Conservation (phyloP, 2,797 vertebrate genomes). For the Sebastes miniatus region DNA sequence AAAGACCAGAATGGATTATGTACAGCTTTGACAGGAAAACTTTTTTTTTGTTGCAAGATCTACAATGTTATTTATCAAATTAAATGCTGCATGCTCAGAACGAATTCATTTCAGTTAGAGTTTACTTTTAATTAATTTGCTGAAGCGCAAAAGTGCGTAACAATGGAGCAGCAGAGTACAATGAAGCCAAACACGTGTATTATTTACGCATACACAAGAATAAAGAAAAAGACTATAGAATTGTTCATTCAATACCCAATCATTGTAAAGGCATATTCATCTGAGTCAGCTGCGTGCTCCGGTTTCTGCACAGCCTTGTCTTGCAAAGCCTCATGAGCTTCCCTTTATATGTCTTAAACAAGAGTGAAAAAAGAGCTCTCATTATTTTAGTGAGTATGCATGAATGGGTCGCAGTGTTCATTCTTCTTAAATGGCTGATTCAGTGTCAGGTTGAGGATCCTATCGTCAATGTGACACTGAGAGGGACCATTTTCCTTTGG, state of each 20-base stretch:
- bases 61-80: not conserved
- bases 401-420: slow-evolving; percentile 86
- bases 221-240: slow-evolving; percentile 71
- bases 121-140: not conserved
- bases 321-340: slow-evolving; percentile 81
- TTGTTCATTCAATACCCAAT: slow-evolving; percentile 81
- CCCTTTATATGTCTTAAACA: slow-evolving; percentile 87
- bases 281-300: slow-evolving; percentile 85
- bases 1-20: not conserved
- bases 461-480: slow-evolving; percentile 88
- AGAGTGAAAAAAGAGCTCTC: slow-evolving; percentile 86
- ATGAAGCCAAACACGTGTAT: slow-evolving; percentile 50
- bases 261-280: slow-evolving; percentile 84
- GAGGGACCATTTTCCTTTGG: slow-evolving; percentile 87
- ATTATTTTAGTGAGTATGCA: slow-evolving; percentile 84
- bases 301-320: slow-evolving; percentile 83
- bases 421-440: slow-evolving; percentile 89
- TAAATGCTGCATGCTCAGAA: not conserved
- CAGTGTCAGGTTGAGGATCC: slow-evolving; percentile 89
- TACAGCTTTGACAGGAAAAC: not conserved
- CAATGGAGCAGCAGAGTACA: slow-evolving; percentile 51
- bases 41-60: not conserved
- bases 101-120: not conserved
- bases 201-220: slow-evolving; percentile 42
- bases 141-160: slow-evolving; percentile 19